phyloP scores from a whole-genome alignment of 2,888 invertebrate species.

The Dioctria linearis region DNA sequence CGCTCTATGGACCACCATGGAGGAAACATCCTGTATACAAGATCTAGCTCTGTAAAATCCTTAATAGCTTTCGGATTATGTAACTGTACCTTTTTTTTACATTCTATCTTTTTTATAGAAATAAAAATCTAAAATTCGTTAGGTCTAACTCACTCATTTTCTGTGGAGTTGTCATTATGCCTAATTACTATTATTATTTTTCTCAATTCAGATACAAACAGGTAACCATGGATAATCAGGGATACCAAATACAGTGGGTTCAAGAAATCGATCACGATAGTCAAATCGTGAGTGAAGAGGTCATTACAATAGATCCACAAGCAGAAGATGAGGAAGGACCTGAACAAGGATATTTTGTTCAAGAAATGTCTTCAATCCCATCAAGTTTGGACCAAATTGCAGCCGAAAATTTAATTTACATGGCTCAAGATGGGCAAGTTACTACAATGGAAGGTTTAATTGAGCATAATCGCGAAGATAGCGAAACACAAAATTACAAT shows the following conservation, averaged over 20 bases:
- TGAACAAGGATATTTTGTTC: slow-evolving; percentile 54
- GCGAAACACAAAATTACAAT: slow-evolving; percentile 58
- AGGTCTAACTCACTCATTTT: no score
- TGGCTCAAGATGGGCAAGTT: slow-evolving; percentile 74
- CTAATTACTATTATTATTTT: neutral
- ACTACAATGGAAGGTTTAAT: slow-evolving; percentile 65
- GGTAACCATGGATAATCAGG: slow-evolving; percentile 61
- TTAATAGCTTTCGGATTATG: no score
- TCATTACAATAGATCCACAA: slow-evolving; percentile 53
- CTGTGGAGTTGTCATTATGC: no score
- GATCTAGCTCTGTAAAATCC: no score
- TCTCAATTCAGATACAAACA: neutral
- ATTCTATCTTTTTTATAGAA: no score
- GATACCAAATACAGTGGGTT: slow-evolving; percentile 67
- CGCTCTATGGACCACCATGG: no score
- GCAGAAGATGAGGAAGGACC: slow-evolving; percentile 38
- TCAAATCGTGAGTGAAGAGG: slow-evolving; percentile 55
- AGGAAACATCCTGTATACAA: no score
- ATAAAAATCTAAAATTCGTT: no score
- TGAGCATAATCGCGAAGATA: slow-evolving; percentile 63
- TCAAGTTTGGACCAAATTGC: slow-evolving; percentile 74
- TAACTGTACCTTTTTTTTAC: no score
- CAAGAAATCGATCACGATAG: slow-evolving; percentile 60
- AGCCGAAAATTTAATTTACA: slow-evolving; percentile 77
- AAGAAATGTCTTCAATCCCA: slow-evolving; percentile 58